A percentile compares a stretch with the other conserved stretches of the same genome.
Conservation (phyloP, 2,113 vertebrate species). For the Halichoeres trimaculatus region DNA sequence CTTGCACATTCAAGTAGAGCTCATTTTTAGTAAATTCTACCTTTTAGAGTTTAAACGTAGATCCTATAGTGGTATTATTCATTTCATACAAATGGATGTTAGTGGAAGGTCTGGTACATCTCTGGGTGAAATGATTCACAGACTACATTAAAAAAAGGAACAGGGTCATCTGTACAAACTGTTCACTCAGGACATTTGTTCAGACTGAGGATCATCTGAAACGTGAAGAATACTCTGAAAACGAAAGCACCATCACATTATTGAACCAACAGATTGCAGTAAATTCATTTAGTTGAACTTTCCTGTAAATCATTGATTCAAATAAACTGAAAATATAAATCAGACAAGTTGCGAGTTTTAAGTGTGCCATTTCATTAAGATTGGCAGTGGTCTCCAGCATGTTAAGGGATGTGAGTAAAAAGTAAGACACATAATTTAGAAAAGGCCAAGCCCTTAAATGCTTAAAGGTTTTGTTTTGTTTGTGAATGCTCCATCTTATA, state of each 20-base stretch:
- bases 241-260: too few species aligned
- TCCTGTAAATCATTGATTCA: neutral
- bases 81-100: too few species aligned
- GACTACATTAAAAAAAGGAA: neutral
- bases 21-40: neutral
- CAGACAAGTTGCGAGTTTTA: neutral
- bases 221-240: neutral
- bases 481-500: neutral
- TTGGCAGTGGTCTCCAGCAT: neutral
- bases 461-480: too few species aligned
- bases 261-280: too few species aligned
- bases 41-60: neutral
- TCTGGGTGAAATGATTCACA: neutral
- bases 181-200: neutral
- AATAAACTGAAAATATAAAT: neutral
- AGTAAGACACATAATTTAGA: too few species aligned
- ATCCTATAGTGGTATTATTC: constrained; percentile 5
- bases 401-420: too few species aligned
- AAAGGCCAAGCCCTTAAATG: neutral
- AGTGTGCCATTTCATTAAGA: neutral
- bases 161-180: neutral
- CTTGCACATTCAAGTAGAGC: constrained; percentile 25
- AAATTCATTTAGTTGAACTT: neutral
- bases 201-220: neutral
- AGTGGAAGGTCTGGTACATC: too few species aligned